Percentiles rank a stretch among this genome's conserved stretches.
Evolutionary conservation across 2,888 invertebrate genomes (phyloP).

Genomic region (Conomelus anceps): DNA sequence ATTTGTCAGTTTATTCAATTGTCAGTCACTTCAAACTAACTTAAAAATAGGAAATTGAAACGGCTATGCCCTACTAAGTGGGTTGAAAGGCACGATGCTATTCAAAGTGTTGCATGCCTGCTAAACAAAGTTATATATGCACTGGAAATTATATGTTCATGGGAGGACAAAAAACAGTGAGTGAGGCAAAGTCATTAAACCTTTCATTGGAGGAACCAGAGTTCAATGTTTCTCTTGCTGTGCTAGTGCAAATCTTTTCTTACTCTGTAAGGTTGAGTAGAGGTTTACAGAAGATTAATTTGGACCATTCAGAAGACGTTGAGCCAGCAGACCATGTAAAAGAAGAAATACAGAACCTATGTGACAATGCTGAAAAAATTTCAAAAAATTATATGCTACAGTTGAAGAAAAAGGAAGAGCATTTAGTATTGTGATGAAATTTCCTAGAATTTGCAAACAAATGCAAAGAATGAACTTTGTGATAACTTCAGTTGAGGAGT

Average conservation of each 20-base stretch:
- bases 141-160: not conserved
- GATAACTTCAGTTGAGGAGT: not conserved
- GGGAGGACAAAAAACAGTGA: not conserved
- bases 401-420: not conserved
- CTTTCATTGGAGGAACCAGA: not conserved
- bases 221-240: slow-evolving; percentile 11
- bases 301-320: slow-evolving; percentile 9
- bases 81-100: not conserved
- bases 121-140: not conserved
- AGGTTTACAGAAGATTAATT: slow-evolving; percentile 6
- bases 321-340: slow-evolving; percentile 7
- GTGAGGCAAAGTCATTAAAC: not conserved
- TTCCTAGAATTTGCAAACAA: too few species aligned
- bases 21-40: too few species aligned
- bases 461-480: not conserved
- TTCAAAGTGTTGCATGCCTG: slow-evolving; percentile 2
- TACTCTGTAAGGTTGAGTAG: slow-evolving; percentile 12
- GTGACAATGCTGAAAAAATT: slow-evolving; percentile 8
- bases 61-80: not conserved
- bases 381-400: slow-evolving; percentile 4
- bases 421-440: not conserved
- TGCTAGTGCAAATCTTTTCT: slow-evolving; percentile 6
- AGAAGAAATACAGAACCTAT: too few species aligned
- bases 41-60: slow-evolving; percentile 6
- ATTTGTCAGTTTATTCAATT: too few species aligned